Conservation (phyloP, 2,113 vertebrate genomes). For the Oenanthe oenanthe region DNA sequence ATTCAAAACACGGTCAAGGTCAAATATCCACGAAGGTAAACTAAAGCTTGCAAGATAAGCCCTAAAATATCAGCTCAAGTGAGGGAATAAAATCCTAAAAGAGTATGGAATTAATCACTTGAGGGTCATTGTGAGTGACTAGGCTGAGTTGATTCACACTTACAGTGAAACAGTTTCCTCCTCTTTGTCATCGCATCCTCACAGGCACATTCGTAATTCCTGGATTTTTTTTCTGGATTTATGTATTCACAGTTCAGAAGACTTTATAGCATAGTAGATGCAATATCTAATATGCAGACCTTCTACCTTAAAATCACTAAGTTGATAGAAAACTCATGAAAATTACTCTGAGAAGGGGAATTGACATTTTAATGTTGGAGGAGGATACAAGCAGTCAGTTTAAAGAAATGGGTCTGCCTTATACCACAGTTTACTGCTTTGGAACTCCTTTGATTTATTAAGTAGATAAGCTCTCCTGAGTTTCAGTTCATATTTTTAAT, state of each 20-base stretch:
- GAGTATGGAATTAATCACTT: not conserved
- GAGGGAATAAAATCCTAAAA: not conserved
- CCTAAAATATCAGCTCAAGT: not conserved
- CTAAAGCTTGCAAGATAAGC: not conserved
- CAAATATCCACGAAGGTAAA: constrained; percentile 91
- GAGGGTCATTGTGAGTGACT: not conserved
- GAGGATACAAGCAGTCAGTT: not conserved
- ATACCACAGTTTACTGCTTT: not conserved
- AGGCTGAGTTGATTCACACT: not conserved
- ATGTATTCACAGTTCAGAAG: not conserved
- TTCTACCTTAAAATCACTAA: not conserved
- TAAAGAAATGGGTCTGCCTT: constrained; percentile 3
- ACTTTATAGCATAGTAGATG: not conserved
- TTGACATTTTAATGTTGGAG: not conserved
- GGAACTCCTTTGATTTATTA: constrained; percentile 22
- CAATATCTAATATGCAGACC: not conserved
- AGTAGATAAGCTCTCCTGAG: not conserved
- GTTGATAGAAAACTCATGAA: not conserved
- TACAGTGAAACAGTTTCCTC: not conserved
- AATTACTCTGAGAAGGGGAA: not conserved
- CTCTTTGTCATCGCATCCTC: not conserved
- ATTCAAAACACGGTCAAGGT: constrained; percentile 95
- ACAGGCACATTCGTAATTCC: not conserved
- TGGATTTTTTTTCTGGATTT: not conserved
- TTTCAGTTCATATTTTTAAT: not conserved